A percentile compares a stretch with the other conserved stretches of the same genome.
These are phyloP conservation scores for Epinotia nisella DNA, from an alignment of 2,888 invertebrate species.

Conservation along the genomic window DNA sequence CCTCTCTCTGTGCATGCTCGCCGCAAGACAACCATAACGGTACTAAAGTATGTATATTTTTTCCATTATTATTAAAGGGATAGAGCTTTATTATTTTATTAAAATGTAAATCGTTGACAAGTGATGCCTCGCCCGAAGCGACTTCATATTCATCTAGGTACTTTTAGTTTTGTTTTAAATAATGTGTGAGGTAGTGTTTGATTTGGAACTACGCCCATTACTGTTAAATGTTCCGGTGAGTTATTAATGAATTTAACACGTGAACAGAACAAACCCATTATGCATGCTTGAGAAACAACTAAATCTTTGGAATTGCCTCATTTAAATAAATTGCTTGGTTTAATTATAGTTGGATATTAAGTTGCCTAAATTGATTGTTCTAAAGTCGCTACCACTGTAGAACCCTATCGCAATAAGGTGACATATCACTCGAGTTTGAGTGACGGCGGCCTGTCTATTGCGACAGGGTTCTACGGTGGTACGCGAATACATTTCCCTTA, in stretches of 20 bases:
- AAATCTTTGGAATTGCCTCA: too few species aligned
- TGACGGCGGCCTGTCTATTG: too few species aligned
- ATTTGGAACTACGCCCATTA: background rate
- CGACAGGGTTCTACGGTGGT: too few species aligned
- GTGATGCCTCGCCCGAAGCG: constrained; percentile 52
- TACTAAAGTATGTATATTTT: constrained; percentile 45
- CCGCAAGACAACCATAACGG: constrained; percentile 46
- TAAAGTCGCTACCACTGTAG: too few species aligned
- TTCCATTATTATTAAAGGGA: constrained; percentile 44
- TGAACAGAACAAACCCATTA: background rate
- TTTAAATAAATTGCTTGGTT: too few species aligned
- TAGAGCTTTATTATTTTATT: constrained; percentile 54
- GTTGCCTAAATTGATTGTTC: too few species aligned
- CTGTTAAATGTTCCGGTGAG: background rate
- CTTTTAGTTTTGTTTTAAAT: constrained; percentile 25
- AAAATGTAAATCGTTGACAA: constrained; percentile 69
- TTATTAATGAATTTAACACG: background rate
- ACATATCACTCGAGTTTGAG: too few species aligned
- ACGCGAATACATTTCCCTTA: too few species aligned
- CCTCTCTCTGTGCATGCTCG: constrained; percentile 9
- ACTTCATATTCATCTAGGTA: constrained; percentile 14
- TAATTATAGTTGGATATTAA: too few species aligned
- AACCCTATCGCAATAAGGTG: too few species aligned
- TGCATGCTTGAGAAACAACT: too few species aligned
- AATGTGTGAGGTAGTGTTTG: constrained; percentile 3